Evolutionary conservation across 2,888 invertebrate genomes (phyloP), one percentile per base, ranked within the genome.

Genomic region (Hypercompe scribonia): DNA sequence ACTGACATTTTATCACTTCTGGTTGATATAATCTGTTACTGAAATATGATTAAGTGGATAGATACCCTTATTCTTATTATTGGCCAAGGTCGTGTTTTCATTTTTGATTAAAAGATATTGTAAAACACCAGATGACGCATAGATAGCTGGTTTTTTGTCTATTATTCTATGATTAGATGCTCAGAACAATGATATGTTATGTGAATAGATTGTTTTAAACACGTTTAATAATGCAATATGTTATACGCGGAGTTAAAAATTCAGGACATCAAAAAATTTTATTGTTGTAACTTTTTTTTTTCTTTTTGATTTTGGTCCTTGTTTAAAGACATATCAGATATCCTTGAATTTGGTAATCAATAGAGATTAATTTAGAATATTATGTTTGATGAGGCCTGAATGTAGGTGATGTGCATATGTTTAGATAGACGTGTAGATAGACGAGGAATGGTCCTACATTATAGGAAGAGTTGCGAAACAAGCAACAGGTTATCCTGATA

Each of bases 101-200:
- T 15, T 61, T 18, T 31, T 61, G 13, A 61, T 61, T 31, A n/a
- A 54, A 18, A n/a, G 54, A 68, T n/a, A 34, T 8, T 61, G 61
- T 34, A n/a, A 50, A 68, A 68, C 8, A 24, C 65, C 39, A 36
- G n/a, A 39, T 65, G 65, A 65, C 65, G 39, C 39, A 65, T 65
- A 58, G 28, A 31, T 58, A 58, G 28, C n/a, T 65, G 0, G 28
- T 31, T 28, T 58, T 28, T 58, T 58, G 65, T n/a, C 24, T 24
- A 65, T 34, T 65, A 65, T 36, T 65, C n/a, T 36, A 65, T 34
- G 36, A 34, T 65, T 36, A 65, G n/a, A 24, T 67, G 24, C 36
- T 65, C 11, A 36, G 65, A 65, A 65, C 65, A 65, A 65, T 65
- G 36, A 24, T 65, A 65, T 65, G 36, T 34, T 64, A 36, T 63